A percentile compares a stretch with the other conserved stretches of the same genome.
Evolutionary conservation across 2,888 invertebrate genomes (phyloP).

Genomic region (Escarpia spicata): DNA sequence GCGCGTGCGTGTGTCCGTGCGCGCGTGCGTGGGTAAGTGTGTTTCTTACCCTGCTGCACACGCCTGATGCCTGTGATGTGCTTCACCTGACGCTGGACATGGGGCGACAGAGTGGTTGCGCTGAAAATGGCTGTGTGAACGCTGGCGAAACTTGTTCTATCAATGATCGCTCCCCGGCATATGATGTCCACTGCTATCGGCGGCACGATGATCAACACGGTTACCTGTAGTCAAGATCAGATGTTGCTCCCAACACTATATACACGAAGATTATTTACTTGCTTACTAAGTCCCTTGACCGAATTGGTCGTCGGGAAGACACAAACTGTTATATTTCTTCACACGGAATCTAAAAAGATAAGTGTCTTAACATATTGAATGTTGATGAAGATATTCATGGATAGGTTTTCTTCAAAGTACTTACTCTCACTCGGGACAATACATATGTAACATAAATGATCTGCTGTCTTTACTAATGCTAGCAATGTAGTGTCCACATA

Average conservation of each 20-base stretch:
- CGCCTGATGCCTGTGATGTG: neutral
- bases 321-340: too few species aligned
- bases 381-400: too few species aligned
- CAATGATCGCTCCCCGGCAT: neutral
- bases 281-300: too few species aligned
- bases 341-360: too few species aligned
- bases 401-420: too few species aligned
- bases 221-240: neutral
- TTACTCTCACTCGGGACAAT: too few species aligned
- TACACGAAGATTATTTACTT: too few species aligned
- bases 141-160: neutral
- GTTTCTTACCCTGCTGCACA: neutral
- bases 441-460: too few species aligned
- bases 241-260: neutral
- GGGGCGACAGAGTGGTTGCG: neutral
- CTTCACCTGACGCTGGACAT: neutral
- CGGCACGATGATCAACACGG: neutral
- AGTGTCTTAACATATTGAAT: too few species aligned
- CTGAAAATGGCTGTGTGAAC: neutral
- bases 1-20: neutral
- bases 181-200: neutral
- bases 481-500: too few species aligned
- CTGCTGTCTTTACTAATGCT: too few species aligned
- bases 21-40: neutral
- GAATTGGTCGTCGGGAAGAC: too few species aligned